Percentiles rank a stretch among this genome's conserved stretches.
Evolutionary conservation across 35 echinoderm and acorn worm genomes (phyloP).

Genomic region (Acanthaster planci): DNA sequence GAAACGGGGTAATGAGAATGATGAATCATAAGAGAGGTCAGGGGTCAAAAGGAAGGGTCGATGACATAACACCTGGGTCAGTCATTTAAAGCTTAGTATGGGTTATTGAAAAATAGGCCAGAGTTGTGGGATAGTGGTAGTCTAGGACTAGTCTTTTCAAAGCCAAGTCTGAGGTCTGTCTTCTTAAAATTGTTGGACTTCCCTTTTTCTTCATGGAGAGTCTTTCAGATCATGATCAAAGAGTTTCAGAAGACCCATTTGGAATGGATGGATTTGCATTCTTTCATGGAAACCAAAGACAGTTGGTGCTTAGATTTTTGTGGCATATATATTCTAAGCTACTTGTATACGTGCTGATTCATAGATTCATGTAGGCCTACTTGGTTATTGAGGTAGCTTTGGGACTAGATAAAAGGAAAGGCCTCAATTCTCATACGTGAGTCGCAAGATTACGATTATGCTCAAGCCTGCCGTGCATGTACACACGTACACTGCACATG

Average conservation of each 20-base stretch:
- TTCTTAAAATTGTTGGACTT: neutral
- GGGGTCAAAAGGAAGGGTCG: neutral
- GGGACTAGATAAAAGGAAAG: too few relatives aligned
- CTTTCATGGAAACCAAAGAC: neutral
- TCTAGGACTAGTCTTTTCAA: neutral
- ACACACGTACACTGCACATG: too few relatives aligned
- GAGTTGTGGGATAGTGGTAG: neutral
- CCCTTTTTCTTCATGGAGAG: neutral
- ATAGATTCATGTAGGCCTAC: too few relatives aligned
- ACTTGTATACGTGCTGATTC: too few relatives aligned
- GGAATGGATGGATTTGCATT: neutral
- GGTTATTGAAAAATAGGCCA: neutral
- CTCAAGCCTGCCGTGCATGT: too few relatives aligned
- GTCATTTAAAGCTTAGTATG: neutral
- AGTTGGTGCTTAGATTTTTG: neutral
- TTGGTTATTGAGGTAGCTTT: too few relatives aligned
- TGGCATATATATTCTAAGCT: too few relatives aligned
- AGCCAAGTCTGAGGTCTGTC: neutral
- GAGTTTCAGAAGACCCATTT: neutral
- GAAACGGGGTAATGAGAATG: neutral
- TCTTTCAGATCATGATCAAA: neutral
- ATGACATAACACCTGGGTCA: conserved; percentile 5
- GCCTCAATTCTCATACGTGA: too few relatives aligned
- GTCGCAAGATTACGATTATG: too few relatives aligned
- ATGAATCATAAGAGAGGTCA: conserved; percentile 3